Percentiles rank a stretch among this genome's conserved stretches.
Conservation (phyloP, 2,888 invertebrate genomes). For the Cotesia congregata region DNA sequence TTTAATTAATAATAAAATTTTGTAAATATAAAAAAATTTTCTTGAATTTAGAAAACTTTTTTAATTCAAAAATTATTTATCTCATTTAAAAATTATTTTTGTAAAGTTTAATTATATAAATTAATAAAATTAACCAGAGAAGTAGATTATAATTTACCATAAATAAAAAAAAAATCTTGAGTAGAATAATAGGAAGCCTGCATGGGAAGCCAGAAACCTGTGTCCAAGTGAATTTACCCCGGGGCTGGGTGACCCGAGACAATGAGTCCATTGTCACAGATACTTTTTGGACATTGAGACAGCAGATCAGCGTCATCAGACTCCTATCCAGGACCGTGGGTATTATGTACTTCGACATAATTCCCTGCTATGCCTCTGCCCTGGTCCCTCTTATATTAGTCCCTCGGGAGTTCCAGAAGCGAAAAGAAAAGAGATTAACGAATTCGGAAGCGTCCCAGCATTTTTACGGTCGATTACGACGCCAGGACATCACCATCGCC, state of each 20-base stretch:
- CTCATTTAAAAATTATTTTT: no score
- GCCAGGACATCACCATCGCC: constrained; percentile 9
- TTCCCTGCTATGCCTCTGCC: background rate
- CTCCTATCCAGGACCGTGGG: background rate
- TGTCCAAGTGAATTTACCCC: background rate
- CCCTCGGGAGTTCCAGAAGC: constrained; percentile 36
- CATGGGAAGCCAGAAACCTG: background rate
- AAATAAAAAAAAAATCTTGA: no score
- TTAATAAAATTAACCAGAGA: no score
- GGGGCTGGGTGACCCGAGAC: constrained; percentile 20
- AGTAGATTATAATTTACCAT: no score
- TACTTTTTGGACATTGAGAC: constrained; percentile 13
- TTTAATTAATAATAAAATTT: no score
- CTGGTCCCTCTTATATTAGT: background rate
- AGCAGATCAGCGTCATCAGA: constrained; percentile 17
- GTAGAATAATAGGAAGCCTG: background rate
- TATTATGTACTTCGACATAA: background rate
- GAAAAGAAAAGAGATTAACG: constrained; percentile 60
- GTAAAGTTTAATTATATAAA: no score
- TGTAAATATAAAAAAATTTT: no score
- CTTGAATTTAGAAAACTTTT: no score
- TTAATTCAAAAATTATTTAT: no score
- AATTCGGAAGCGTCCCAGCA: constrained; percentile 56
- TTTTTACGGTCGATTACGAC: constrained; percentile 61
- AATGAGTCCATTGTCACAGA: constrained; percentile 41